Base-by-base conservation (phyloP, 2,797 vertebrate genomes). In the Gymnocypris eckloni region DNA sequence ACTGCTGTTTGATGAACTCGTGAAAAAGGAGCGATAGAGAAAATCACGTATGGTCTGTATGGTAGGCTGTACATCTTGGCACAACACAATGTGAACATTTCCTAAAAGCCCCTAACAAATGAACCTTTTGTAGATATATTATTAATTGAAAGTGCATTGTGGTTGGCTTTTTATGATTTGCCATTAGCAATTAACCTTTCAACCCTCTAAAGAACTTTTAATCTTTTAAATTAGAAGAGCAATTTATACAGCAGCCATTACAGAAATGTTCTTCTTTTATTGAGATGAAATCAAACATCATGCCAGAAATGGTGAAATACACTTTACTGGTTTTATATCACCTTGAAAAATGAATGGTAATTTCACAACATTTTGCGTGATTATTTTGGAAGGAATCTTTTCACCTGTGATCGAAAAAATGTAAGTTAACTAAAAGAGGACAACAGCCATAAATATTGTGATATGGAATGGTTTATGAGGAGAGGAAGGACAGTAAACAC, bases 191-290 rank as follows among this genome's bases (percentile, higher is more conserved):
- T 92, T 90, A 90, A 69, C 52, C 66, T 82, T 79, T 79, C 37
- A 84, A 56, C 25, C 79, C 82, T 61, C 82, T 81, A 90, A 91
- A 86, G 71, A 85, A 88, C 39, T 91, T 91, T 8, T 81, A 90
- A 92, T 91, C 87, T 90, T 89, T 89, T 88, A 83, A 88, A 89
- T 87, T 89, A 85, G 64, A 87, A 71, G 50, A 86, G 82, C 77
- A 67, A 83, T 90, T 91, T 92, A 90, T 86, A 71, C 77, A 67
- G 61, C 13, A 2, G 25, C 45, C 69, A 89, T 91, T 86, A 89
- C 33, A 86, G 77, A 87, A 89, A 83, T 43, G 69, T 71, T 85
- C 81, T 88, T 90, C 92, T 90, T 79, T 91, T 28, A 72, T 41
- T 87, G 85, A 89, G 90, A 91, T 91, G 81, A 88, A 76, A 90